These are phyloP conservation scores for Acanthosoma haemorrhoidale DNA, from an alignment of 2,888 invertebrate species.

Conservation along the genomic window DNA sequence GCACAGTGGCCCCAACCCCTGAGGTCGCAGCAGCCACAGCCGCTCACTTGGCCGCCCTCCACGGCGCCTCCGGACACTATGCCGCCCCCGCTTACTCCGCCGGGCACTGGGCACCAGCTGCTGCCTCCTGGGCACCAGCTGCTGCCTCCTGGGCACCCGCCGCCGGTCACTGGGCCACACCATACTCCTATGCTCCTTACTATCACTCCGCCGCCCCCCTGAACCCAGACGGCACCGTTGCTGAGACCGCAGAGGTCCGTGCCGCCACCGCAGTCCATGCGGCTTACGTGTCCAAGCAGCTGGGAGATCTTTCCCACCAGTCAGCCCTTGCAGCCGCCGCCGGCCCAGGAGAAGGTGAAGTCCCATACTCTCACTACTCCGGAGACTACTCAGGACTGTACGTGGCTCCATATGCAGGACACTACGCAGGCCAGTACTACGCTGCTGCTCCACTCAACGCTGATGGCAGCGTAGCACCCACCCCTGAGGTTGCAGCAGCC, in stretches of 20 bases:
- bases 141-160: not conserved
- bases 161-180: not conserved
- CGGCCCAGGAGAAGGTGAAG: slow-evolving; percentile 15
- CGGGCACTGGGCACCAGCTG: not conserved
- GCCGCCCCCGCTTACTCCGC: slow-evolving; percentile 17
- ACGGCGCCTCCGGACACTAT: slow-evolving; percentile 18
- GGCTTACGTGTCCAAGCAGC: slow-evolving; percentile 31
- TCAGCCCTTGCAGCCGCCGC: slow-evolving; percentile 10
- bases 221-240: slow-evolving; percentile 37
- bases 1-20: slow-evolving; percentile 45
- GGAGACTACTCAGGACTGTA: not conserved
- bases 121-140: not conserved
- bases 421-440: not conserved
- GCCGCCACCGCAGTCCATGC: slow-evolving; percentile 47
- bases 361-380: not conserved
- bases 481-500: slow-evolving; percentile 30
- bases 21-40: slow-evolving; percentile 48
- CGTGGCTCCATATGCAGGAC: slow-evolving; percentile 30
- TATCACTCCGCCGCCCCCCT: slow-evolving; percentile 31
- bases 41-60: slow-evolving; percentile 42
- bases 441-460: slow-evolving; percentile 33
- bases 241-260: slow-evolving; percentile 43
- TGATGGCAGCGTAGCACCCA: slow-evolving; percentile 40
- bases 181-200: not conserved
- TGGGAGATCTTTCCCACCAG: not conserved